A percentile compares a stretch with the other conserved stretches of the same genome.
phyloP scores from a whole-genome alignment of 2,113 vertebrate species.

The Nothobranchius kuhntae region DNA sequence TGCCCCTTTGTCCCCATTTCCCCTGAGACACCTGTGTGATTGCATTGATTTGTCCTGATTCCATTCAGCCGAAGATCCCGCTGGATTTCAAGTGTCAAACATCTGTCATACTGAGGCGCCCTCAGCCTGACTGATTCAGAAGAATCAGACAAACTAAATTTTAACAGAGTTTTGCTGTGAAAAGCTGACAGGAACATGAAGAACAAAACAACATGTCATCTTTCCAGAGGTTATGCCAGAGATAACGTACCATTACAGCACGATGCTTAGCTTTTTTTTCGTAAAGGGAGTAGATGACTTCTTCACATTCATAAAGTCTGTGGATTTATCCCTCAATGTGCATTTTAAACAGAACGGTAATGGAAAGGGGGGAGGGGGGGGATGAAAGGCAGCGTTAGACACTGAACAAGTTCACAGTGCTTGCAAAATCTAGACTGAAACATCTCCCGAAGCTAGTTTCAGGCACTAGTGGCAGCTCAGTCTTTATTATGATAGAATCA shows the following conservation, averaged over 20 bases:
- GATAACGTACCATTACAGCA: background rate
- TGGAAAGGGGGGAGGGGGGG: background rate
- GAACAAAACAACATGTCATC: background rate
- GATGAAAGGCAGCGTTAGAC: conserved; percentile 24
- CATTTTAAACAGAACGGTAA: conserved; percentile 22
- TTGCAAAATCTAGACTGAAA: conserved; percentile 63
- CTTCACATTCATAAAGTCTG: conserved; percentile 17
- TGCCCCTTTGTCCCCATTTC: conserved; percentile 71
- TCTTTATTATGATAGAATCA: conserved; percentile 72
- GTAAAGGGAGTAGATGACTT: background rate
- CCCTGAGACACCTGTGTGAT: conserved; percentile 73
- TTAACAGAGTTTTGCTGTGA: conserved; percentile 20
- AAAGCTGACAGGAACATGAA: conserved; percentile 13
- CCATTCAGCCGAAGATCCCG: conserved; percentile 63
- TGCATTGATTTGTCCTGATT: conserved; percentile 76
- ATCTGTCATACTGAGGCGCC: conserved; percentile 71
- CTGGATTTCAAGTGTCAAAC: conserved; percentile 74
- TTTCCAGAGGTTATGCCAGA: conserved; percentile 11
- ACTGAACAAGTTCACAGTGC: conserved; percentile 35
- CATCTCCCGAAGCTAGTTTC: conserved; percentile 64
- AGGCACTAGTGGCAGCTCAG: conserved; percentile 42
- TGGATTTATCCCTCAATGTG: conserved; percentile 34
- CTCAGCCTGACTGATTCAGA: conserved; percentile 36
- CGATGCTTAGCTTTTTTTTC: background rate
- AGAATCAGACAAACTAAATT: conserved; percentile 13